A percentile compares a stretch with the other conserved stretches of the same genome.
Evolutionary conservation across 2,888 invertebrate genomes (phyloP).

Genomic region (Rhabditoides inermis): DNA sequence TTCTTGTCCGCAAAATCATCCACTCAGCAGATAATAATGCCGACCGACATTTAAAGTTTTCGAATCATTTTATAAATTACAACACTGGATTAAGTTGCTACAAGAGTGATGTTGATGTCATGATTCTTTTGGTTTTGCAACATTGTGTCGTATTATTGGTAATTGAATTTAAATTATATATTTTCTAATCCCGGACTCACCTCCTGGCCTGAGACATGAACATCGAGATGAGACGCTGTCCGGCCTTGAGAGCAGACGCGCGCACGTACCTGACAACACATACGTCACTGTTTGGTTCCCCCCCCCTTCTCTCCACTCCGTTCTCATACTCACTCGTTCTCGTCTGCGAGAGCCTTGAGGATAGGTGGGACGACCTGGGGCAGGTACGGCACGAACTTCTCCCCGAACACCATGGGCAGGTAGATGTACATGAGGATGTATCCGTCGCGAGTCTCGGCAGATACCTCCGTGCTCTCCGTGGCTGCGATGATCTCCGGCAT

Average conservation of each 20-base stretch:
- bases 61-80: no score
- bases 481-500: constrained; percentile 67
- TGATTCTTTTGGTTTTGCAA: no score
- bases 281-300: background rate
- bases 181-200: background rate
- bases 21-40: no score
- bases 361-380: constrained; percentile 94
- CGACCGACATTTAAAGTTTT: no score
- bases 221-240: constrained; percentile 87
- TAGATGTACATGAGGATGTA: constrained; percentile 99
- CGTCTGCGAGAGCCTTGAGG: constrained; percentile 90
- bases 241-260: constrained; percentile 90
- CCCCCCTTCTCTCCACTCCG: constrained; percentile 56
- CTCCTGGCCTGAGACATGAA: constrained; percentile 69
- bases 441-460: constrained; percentile 90
- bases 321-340: constrained; percentile 66
- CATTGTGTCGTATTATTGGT: background rate
- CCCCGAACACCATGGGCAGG: constrained; percentile 90
- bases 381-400: constrained; percentile 88
- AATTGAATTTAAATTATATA: background rate
- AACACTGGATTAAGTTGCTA: no score
- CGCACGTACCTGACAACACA: constrained; percentile 66
- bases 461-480: constrained; percentile 47
- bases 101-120: no score
- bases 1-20: no score